Evolutionary conservation across 2,888 invertebrate genomes (phyloP).

Genomic region (Hirtodrosophila cameraria): DNA sequence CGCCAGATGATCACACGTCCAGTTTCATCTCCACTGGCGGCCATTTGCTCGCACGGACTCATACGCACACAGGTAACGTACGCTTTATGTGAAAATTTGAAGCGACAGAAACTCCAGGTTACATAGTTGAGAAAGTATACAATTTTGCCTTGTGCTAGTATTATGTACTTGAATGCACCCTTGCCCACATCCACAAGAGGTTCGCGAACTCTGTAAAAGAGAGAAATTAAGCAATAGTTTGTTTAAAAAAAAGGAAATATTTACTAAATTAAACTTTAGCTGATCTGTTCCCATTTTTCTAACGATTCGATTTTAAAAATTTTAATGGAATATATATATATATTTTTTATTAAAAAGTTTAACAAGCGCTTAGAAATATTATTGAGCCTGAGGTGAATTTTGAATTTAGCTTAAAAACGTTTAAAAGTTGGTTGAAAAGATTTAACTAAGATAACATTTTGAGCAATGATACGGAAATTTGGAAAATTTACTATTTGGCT

Average conservation of each 20-base stretch:
- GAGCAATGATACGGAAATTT: too few relatives aligned
- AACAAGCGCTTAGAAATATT: too few relatives aligned
- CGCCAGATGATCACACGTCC: slow-evolving; percentile 89
- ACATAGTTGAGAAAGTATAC: slow-evolving; percentile 77
- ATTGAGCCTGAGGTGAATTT: too few relatives aligned
- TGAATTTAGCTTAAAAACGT: too few relatives aligned
- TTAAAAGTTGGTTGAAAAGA: too few relatives aligned
- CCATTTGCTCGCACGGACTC: slow-evolving; percentile 87
- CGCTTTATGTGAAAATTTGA: slow-evolving; percentile 37
- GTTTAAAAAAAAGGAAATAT: not conserved
- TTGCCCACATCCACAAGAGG: slow-evolving; percentile 71
- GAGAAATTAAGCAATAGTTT: slow-evolving; percentile 22
- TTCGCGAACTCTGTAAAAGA: slow-evolving; percentile 45
- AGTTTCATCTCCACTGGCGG: slow-evolving; percentile 88
- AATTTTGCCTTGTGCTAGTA: slow-evolving; percentile 60
- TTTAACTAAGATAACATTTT: too few relatives aligned
- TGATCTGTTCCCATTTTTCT: too few relatives aligned
- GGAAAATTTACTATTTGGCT: too few relatives aligned
- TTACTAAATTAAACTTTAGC: too few relatives aligned
- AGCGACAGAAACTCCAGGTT: slow-evolving; percentile 66
- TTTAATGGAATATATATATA: too few relatives aligned
- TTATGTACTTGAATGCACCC: slow-evolving; percentile 73
- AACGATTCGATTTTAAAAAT: too few relatives aligned
- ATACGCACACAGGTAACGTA: slow-evolving; percentile 87
- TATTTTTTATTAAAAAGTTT: too few relatives aligned